Percentiles rank a stretch among this genome's conserved stretches.
These are phyloP conservation scores for Gallinago undulata DNA, from an alignment of 2,113 vertebrate genomes.

Conservation along the genomic window DNA sequence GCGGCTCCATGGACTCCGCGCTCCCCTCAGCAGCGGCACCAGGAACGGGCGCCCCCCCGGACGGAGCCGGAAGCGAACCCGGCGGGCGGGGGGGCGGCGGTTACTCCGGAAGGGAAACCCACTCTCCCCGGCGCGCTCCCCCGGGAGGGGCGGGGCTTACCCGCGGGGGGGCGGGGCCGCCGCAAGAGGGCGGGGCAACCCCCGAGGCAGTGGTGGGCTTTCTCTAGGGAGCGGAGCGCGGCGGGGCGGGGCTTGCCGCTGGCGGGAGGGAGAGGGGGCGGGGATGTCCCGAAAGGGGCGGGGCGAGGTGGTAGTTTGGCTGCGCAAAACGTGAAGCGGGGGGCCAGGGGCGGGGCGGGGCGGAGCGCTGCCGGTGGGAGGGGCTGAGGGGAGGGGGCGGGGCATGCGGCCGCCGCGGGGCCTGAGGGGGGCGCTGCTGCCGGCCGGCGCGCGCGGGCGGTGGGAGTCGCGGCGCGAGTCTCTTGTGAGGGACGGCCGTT, in stretches of 20 bases:
- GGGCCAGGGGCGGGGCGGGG: no score
- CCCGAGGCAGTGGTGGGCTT: not conserved
- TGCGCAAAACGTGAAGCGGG: no score
- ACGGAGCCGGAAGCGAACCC: constrained; percentile 51
- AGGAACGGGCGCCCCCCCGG: constrained; percentile 21
- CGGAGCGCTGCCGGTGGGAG: not conserved
- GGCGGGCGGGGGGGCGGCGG: not conserved
- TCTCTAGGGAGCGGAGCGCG: not conserved
- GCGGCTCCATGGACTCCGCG: constrained; percentile 70
- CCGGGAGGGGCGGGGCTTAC: not conserved
- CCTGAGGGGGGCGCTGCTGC: not conserved
- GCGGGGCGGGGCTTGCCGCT: not conserved
- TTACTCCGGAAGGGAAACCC: constrained; percentile 40
- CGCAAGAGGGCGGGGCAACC: not conserved
- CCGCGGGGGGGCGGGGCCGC: not conserved
- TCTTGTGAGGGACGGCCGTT: not conserved
- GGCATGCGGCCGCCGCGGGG: no score
- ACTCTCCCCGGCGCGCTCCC: not conserved
- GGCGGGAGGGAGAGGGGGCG: not conserved
- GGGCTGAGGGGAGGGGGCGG: not conserved
- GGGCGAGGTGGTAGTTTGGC: not conserved
- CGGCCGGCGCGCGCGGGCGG: not conserved
- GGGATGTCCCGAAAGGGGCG: not conserved
- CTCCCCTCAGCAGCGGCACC: constrained; percentile 46
- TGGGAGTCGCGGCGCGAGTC: not conserved